These are phyloP conservation scores for Phymastichus coffea DNA, from an alignment of 1,140 invertebrate genomes.

Conservation along the genomic window DNA sequence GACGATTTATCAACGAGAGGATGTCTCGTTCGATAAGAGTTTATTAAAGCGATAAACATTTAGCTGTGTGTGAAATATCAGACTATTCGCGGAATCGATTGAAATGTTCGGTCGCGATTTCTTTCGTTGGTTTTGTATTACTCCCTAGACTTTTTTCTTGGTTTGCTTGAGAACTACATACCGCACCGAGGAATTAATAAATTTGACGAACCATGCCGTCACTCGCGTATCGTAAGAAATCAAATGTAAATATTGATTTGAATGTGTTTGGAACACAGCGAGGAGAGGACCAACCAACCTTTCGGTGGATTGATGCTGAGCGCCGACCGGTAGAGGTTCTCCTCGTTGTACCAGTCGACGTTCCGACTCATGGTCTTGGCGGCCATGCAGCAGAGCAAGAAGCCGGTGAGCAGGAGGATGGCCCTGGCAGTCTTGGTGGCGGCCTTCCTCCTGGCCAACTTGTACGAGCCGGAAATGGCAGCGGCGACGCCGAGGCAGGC, in stretches of 20 bases:
- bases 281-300: conserved; percentile 67
- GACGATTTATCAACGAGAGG: too few species aligned
- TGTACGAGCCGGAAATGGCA: conserved; percentile 56
- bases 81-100: too few species aligned
- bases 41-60: too few species aligned
- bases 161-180: too few species aligned
- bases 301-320: conserved; percentile 94
- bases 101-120: too few species aligned
- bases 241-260: not conserved
- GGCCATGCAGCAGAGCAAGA: conserved; percentile 70
- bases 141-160: too few species aligned
- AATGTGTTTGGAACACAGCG: not conserved
- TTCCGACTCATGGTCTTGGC: conserved; percentile 81
- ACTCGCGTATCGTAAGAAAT: not conserved
- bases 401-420: conserved; percentile 57
- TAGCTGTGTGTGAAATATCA: too few species aligned
- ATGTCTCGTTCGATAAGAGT: too few species aligned
- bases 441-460: conserved; percentile 47
- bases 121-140: too few species aligned
- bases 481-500: conserved; percentile 84
- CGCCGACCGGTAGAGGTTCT: conserved; percentile 88
- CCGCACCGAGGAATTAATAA: too few species aligned
- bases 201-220: too few species aligned
- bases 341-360: conserved; percentile 89
- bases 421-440: conserved; percentile 51